phyloP scores from a whole-genome alignment of 2,888 invertebrate genomes.

The Tenodera sinensis region DNA sequence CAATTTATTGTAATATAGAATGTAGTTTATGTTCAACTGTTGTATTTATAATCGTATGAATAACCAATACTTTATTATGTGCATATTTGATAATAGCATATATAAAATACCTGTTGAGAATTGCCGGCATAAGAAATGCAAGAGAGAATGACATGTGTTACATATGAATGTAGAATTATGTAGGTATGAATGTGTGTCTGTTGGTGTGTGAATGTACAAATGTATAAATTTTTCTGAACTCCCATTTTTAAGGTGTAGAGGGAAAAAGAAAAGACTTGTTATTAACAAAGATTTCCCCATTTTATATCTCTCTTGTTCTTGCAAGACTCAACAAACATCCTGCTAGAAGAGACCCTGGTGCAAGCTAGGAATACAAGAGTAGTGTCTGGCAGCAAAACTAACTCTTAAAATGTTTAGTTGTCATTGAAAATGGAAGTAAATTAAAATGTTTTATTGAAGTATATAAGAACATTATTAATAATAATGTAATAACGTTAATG shows the following conservation, averaged over 20 bases:
- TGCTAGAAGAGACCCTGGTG: background rate
- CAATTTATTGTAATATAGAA: background rate
- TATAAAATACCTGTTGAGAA: background rate
- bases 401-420: background rate
- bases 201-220: background rate
- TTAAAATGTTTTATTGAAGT: background rate
- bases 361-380: background rate
- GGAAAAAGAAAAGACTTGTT: background rate
- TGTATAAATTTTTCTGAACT: background rate
- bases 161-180: background rate
- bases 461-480: background rate
- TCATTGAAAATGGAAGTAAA: background rate
- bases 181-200: background rate
- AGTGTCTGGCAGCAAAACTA: background rate
- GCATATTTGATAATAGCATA: background rate
- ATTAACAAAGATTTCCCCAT: background rate
- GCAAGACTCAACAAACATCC: background rate
- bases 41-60: background rate
- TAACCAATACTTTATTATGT: background rate
- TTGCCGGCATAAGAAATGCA: background rate
- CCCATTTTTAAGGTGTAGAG: background rate
- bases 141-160: background rate
- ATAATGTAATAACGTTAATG: slow-evolving; percentile 10
- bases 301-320: background rate
- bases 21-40: background rate